These are phyloP conservation scores for Rhopalosiphum padi DNA, from an alignment of 1,140 invertebrate species.

Conservation along the genomic window DNA sequence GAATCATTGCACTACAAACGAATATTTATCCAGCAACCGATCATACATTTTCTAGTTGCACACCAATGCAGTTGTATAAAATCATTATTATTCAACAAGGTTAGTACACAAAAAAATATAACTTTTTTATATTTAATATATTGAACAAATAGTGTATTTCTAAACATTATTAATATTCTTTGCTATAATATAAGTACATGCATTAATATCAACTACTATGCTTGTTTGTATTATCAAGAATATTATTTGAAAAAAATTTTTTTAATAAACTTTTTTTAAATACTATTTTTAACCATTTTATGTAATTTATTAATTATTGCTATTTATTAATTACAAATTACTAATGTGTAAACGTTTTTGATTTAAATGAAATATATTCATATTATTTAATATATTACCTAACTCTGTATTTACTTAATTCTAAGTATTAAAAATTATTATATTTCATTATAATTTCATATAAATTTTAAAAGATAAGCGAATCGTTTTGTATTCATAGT, in stretches of 20 bases:
- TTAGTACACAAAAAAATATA: neutral
- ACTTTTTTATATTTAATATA: neutral
- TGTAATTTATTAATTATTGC: neutral
- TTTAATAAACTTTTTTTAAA: no score
- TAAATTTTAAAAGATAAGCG: no score
- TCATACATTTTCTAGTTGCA: constrained; percentile 23
- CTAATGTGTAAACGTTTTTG: neutral
- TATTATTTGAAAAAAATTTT: no score
- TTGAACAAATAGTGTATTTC: neutral
- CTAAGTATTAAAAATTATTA: no score
- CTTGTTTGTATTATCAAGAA: neutral
- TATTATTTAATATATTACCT: neutral
- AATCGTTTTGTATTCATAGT: neutral
- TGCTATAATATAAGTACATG: neutral
- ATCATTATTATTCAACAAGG: constrained; percentile 13
- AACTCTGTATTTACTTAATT: no score
- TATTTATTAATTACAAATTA: neutral
- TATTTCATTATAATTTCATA: no score
- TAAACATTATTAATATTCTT: neutral
- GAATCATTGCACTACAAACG: constrained; percentile 33
- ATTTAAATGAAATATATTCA: neutral
- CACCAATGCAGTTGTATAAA: constrained; percentile 49
- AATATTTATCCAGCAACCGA: constrained; percentile 30
- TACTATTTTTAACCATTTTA: neutral
- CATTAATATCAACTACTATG: neutral